Base-by-base conservation (phyloP, 2,113 vertebrate species). In the Ceyx melanurus region DNA sequence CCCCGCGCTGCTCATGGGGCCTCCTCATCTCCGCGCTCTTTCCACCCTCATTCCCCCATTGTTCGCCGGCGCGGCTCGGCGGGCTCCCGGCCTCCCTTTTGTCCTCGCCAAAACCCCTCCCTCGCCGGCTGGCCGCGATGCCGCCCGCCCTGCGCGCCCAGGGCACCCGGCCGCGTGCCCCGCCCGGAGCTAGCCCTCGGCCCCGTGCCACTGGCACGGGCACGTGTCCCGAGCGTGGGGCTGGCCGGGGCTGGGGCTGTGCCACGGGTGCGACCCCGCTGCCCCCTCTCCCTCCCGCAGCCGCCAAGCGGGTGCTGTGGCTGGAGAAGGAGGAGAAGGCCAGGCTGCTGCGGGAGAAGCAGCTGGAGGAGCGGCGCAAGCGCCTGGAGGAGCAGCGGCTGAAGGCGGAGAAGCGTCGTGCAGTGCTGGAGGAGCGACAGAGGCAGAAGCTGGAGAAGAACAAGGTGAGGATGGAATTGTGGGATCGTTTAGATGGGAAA, bases 241-340 rank as follows among this genome's bases (percentile, higher is more conserved):
- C 37, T 65, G 26, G 3, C 37, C 3, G 8, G 23, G 20, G 48
- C 60, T 35, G 10, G 21, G 23, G 48, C 64, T 26, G 79, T 19
- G 66, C 51, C 42, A 8, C 4, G 1, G 45, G 45, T 46, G 71
- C 0, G 4, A 95, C 33, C 65, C 53, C 3, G 1, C 37, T 9
- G 50, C 40, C 46, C 45, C 5, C 7, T 37, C 20, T 74, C 58
- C 76, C n/a, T 40, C 75, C 61, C 19, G 8, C 82, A 99, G 99
- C 98, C 26, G 97, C 98, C 94, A 99, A 99, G 98, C 98, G 99
- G 96, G 98, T 89, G 20, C 98, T 99, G 95, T 99, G 99, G 99
- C 96, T 99, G 97, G 99, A 99, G 97, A 99, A 99, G 96, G 99
- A 99, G 95, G 99, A 99, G 95, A 98, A 98, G 87, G 99, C 99